Evolutionary conservation across 2,797 vertebrate species (phyloP).

Genomic region (Typhlichthys subterraneus): DNA sequence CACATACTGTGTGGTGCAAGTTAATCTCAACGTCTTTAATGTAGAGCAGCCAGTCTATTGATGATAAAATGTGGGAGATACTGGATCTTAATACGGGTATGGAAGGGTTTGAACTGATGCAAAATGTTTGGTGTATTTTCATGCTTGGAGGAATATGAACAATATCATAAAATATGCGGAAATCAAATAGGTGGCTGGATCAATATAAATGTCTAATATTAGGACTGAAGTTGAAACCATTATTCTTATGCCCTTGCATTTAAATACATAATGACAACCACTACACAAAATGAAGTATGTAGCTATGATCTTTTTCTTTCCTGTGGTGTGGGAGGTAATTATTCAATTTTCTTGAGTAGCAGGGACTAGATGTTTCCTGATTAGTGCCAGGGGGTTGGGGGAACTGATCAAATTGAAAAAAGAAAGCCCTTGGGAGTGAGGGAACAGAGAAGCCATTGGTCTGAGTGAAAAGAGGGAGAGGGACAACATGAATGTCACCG

Average conservation of each 20-base stretch:
- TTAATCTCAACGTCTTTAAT: no score
- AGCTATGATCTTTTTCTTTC: constrained; percentile 79
- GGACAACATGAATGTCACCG: constrained; percentile 29
- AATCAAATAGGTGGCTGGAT: not conserved
- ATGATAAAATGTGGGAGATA: no score
- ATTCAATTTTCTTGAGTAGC: constrained; percentile 78
- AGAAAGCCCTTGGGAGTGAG: constrained; percentile 48
- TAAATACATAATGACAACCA: constrained; percentile 57
- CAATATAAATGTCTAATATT: not conserved
- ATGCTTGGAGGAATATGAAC: no score
- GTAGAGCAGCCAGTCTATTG: no score
- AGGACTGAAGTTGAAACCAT: constrained; percentile 63
- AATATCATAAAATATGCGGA: not conserved
- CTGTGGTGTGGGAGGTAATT: constrained; percentile 81
- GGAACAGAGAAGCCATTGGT: constrained; percentile 26
- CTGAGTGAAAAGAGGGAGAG: constrained; percentile 26
- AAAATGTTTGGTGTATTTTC: no score
- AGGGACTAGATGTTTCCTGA: constrained; percentile 77
- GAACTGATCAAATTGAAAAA: constrained; percentile 17
- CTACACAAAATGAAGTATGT: constrained; percentile 69
- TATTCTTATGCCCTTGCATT: constrained; percentile 61
- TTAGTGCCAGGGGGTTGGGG: constrained; percentile 59
- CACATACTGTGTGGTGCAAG: no score
- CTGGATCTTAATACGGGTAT: no score
- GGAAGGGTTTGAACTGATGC: no score